Evolutionary conservation across 2,888 invertebrate species (phyloP).

Genomic region (Cryptus viduatorius): DNA sequence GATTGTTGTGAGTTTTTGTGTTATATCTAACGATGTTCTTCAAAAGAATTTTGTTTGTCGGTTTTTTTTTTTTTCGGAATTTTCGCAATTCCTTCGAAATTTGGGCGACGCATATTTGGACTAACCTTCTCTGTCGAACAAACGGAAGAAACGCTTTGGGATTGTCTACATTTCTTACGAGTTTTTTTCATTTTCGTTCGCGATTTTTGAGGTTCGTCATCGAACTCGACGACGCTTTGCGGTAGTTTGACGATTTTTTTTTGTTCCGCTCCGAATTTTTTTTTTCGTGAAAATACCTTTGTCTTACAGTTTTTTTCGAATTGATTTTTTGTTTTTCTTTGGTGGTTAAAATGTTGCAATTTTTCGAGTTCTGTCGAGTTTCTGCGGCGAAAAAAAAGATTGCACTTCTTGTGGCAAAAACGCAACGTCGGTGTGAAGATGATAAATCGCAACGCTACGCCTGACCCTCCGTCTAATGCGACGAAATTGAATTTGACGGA

Average conservation of each 20-base stretch:
- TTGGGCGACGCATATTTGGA: neutral
- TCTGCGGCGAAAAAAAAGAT: too few species aligned
- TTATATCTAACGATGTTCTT: neutral
- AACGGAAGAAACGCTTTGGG: neutral
- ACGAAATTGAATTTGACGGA: too few species aligned
- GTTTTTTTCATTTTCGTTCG: neutral
- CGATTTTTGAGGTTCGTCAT: neutral
- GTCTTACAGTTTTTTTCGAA: neutral
- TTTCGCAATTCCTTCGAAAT: neutral
- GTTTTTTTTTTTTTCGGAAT: conserved; percentile 1
- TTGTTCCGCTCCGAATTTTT: neutral
- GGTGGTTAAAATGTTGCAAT: too few species aligned
- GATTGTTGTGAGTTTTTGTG: neutral
- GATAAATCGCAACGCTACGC: too few species aligned
- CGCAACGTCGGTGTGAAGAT: too few species aligned
- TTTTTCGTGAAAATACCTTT: neutral
- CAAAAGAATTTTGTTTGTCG: neutral
- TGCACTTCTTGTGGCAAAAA: too few species aligned
- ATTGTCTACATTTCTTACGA: neutral
- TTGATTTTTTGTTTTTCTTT: neutral
- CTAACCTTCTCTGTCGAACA: conserved; percentile 9
- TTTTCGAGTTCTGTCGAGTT: too few species aligned
- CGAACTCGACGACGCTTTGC: neutral
- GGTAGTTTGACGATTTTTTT: conserved; percentile 7
- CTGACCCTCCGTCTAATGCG: too few species aligned